Percentiles rank a stretch among this genome's conserved stretches.
phyloP scores from a whole-genome alignment of 1,140 invertebrate genomes.

The Diploscapter pachys region DNA sequence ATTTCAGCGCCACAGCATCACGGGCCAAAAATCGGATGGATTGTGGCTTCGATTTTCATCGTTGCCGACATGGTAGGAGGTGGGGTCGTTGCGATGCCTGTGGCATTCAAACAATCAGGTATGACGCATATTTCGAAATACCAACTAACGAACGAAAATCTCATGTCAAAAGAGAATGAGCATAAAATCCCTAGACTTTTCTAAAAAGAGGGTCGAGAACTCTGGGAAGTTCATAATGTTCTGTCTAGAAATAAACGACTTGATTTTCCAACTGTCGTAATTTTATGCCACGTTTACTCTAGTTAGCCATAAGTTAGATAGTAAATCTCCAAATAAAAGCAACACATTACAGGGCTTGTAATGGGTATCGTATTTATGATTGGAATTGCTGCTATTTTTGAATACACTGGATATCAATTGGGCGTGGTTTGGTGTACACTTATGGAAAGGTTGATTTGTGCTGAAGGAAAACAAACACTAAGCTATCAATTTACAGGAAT shows the following conservation, averaged over 20 bases:
- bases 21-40: constrained; percentile 36
- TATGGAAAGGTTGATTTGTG: constrained; percentile 65
- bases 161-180: background rate
- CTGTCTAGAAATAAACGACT: no score
- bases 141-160: background rate
- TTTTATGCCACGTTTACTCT: no score
- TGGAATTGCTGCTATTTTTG: constrained; percentile 36
- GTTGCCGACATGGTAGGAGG: constrained; percentile 42
- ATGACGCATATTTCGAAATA: background rate
- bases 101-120: constrained; percentile 38
- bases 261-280: no score
- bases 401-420: constrained; percentile 58
- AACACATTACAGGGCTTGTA: constrained; percentile 8
- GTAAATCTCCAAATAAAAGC: no score
- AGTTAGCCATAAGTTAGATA: no score
- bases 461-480: background rate
- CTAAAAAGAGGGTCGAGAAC: background rate
- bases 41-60: constrained; percentile 39
- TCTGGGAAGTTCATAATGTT: background rate
- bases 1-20: constrained; percentile 31
- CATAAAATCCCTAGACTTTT: background rate
- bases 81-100: constrained; percentile 39
- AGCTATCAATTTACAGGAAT: constrained; percentile 11
- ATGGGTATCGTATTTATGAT: constrained; percentile 37
- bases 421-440: constrained; percentile 72